Conservation (phyloP, 2,888 invertebrate genomes). For the Caradrina kadenii region DNA sequence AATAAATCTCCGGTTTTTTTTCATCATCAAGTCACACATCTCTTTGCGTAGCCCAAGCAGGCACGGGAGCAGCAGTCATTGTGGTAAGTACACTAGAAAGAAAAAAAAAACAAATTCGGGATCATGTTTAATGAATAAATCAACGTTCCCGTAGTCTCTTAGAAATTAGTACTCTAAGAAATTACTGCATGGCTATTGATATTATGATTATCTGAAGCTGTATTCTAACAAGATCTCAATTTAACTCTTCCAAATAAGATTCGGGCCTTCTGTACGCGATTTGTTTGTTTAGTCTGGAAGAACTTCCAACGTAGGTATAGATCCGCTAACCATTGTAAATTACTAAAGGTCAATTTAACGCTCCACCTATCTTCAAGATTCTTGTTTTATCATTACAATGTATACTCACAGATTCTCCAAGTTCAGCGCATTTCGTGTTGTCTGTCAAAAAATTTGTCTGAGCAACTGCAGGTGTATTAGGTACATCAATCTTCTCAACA, state of each 20-base stretch:
- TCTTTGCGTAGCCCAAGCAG: slow-evolving; percentile 51
- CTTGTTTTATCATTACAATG: neutral
- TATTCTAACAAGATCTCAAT: no score
- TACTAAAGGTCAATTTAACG: no score
- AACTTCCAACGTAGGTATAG: neutral
- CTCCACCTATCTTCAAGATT: neutral
- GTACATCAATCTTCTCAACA: slow-evolving; percentile 34
- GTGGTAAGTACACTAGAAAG: slow-evolving; percentile 51
- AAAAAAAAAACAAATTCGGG: neutral
- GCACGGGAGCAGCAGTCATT: slow-evolving; percentile 47
- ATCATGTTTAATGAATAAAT: neutral
- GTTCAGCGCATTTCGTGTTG: slow-evolving; percentile 40
- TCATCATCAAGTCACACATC: slow-evolving; percentile 33
- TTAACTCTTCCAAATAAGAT: neutral
- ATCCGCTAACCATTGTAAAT: neutral
- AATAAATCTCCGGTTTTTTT: slow-evolving; percentile 5
- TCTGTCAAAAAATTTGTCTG: slow-evolving; percentile 31
- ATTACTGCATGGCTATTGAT: no score
- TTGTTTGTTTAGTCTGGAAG: neutral
- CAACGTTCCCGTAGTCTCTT: neutral
- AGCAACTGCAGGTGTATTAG: slow-evolving; percentile 9
- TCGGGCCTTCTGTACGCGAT: neutral
- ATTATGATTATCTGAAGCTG: no score
- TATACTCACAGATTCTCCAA: slow-evolving; percentile 53
- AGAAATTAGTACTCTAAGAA: no score